Base-by-base conservation (phyloP, 92 coral and sea anemone genomes). In the Epizoanthus illoricatus region DNA sequence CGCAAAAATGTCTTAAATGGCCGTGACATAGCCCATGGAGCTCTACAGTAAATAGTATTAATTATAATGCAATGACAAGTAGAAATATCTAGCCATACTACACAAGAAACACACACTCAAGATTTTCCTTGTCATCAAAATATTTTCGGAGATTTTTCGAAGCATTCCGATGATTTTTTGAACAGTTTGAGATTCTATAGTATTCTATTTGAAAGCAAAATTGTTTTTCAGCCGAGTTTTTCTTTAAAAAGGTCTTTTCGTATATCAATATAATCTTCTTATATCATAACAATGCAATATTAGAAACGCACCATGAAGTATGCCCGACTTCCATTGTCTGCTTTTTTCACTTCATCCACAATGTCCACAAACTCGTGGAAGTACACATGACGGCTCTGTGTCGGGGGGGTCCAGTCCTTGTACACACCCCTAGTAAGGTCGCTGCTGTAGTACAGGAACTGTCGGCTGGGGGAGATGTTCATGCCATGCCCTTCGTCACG, bases 401-500 rank as follows among this genome's bases (percentile, higher is more conserved):
- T 78, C 0, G 82, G 82, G 0, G 82, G 82, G 7, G 6, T 63
- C 82, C 82, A 78, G 43, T 78, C 43, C 71, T 63, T 78, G 82
- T 78, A 78, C 8, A 42, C 71, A 21, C 60, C 21, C 62, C 43
- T 62, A 24, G 49, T 13, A 16, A 78, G 52, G 15, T 78, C 82
- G 24, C 7, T 13, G 71, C 71, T 78, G 71, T 78, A 78, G 23
- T 78, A 78, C 8, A 78, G 82, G 36, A 78, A 78, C 71, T 63
- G 82, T 3, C 82, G 82, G 18, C 82, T 78, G 4, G 71, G 82
- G 7, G 97, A 91, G 19, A 93, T 60, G 39, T 92, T 86, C 40
- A 88, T 81, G 28, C 90, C 85, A 81, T 89, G 95, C 10, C 91
- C 94, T 59, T 96, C 87, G 43, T 93, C 99, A 3, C 89, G 88